These are phyloP conservation scores for Latrodectus geometricus DNA, from an alignment of 1,140 invertebrate species.

Conservation along the genomic window DNA sequence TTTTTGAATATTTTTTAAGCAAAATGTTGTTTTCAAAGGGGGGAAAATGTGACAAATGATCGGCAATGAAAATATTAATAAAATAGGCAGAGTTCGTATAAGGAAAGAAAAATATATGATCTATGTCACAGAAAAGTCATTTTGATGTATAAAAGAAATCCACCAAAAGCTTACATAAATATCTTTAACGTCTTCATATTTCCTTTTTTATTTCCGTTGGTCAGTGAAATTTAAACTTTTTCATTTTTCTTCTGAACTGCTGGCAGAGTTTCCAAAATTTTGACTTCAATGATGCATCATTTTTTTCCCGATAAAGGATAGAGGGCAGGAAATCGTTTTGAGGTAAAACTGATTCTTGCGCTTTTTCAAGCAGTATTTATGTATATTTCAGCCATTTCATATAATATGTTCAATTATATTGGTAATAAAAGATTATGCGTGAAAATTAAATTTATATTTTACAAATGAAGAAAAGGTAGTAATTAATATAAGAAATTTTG, in stretches of 20 bases:
- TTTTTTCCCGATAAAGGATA: not conserved
- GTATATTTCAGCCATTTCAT: no score
- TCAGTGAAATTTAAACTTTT: conserved; percentile 43
- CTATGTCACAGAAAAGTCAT: conserved; percentile 33
- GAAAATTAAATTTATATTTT: no score
- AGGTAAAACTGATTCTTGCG: not conserved
- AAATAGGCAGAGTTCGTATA: conserved; percentile 21
- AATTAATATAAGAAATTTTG: no score
- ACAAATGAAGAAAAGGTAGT: no score
- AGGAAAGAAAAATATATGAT: conserved; percentile 41
- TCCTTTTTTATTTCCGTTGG: conserved; percentile 22
- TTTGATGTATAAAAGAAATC: conserved; percentile 10
- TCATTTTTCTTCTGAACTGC: conserved; percentile 8
- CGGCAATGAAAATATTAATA: conserved; percentile 60
- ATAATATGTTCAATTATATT: no score
- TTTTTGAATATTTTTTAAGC: conserved; percentile 36
- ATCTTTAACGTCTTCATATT: conserved; percentile 50
- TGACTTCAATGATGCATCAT: not conserved
- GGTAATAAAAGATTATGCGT: no score
- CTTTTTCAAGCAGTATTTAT: no score
- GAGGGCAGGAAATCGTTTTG: not conserved
- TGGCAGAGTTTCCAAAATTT: not conserved
- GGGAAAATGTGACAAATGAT: conserved; percentile 58
- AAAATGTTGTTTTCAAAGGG: conserved; percentile 53
- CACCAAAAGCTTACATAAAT: conserved; percentile 51